phyloP scores from a whole-genome alignment of 1,140 invertebrate species.

The Brachionus koreanus region DNA sequence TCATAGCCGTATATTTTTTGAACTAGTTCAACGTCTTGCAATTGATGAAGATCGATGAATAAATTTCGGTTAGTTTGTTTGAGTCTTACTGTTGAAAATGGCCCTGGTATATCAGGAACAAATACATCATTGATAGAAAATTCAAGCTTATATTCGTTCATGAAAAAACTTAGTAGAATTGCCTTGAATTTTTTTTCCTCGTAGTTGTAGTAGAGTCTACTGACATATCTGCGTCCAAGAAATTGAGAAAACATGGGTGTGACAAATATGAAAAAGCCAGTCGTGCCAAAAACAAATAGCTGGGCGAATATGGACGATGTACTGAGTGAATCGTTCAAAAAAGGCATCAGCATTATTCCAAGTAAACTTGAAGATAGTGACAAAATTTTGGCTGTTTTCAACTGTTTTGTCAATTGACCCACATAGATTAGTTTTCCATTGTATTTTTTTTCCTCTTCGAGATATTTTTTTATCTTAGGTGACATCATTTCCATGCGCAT shows the following conservation, averaged over 20 bases:
- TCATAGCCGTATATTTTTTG: slow-evolving; percentile 38
- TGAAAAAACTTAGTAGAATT: slow-evolving; percentile 31
- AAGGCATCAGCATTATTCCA: slow-evolving; percentile 35
- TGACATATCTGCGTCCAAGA: slow-evolving; percentile 9
- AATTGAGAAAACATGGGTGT: slow-evolving; percentile 40
- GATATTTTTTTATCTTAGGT: slow-evolving; percentile 11
- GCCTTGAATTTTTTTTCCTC: slow-evolving; percentile 40
- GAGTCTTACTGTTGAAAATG: slow-evolving; percentile 32
- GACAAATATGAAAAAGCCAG: slow-evolving; percentile 29
- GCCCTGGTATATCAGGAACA: slow-evolving; percentile 39
- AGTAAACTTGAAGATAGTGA: slow-evolving; percentile 16
- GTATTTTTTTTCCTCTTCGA: slow-evolving; percentile 43
- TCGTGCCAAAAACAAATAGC: slow-evolving; percentile 42
- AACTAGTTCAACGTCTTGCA: slow-evolving; percentile 6
- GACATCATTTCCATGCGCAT: neutral
- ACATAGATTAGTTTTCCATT: slow-evolving; percentile 43
- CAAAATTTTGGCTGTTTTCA: slow-evolving; percentile 26
- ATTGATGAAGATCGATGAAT: slow-evolving; percentile 13
- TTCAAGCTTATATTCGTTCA: slow-evolving; percentile 31
- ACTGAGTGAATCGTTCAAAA: neutral
- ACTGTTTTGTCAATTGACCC: slow-evolving; percentile 7
- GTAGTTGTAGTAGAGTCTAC: slow-evolving; percentile 37
- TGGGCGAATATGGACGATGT: slow-evolving; percentile 8
- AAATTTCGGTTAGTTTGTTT: neutral
- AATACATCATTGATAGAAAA: slow-evolving; percentile 1